A percentile compares a stretch with the other conserved stretches of the same genome.
phyloP scores from a whole-genome alignment of 2,113 vertebrate genomes.

The Trogon surrucura region DNA sequence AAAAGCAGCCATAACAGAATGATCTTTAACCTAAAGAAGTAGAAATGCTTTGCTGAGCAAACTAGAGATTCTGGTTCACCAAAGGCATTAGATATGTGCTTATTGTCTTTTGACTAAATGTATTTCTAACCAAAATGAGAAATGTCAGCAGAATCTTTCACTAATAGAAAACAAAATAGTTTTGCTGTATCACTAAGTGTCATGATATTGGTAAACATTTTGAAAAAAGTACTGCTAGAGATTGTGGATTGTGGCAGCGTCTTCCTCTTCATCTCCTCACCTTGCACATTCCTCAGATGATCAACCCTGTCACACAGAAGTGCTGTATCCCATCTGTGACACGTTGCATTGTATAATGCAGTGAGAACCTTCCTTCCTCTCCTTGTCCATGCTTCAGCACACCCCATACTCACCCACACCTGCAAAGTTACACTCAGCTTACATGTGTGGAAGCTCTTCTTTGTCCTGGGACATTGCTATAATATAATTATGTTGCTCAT shows the following conservation, averaged over 20 bases:
- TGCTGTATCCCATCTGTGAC: not conserved
- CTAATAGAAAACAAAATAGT: not conserved
- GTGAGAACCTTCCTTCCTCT: not conserved
- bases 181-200: not conserved
- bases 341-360: not conserved
- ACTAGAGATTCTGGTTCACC: not conserved
- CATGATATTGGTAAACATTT: not conserved
- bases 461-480: not conserved
- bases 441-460: rapidly evolving
- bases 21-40: conserved; percentile 10
- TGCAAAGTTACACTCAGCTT: not conserved
- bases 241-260: not conserved
- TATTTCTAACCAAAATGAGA: not conserved
- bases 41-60: not conserved
- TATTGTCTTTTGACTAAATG: not conserved
- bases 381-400: not conserved
- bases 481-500: not conserved
- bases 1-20: conserved; percentile 9
- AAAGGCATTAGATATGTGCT: not conserved
- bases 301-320: rapidly evolving
- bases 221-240: not conserved
- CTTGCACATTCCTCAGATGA: not conserved
- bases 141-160: not conserved
- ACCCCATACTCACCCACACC: not conserved
- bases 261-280: not conserved